phyloP scores from a whole-genome alignment of 2,113 vertebrate species.

The Spea multiplicata region DNA sequence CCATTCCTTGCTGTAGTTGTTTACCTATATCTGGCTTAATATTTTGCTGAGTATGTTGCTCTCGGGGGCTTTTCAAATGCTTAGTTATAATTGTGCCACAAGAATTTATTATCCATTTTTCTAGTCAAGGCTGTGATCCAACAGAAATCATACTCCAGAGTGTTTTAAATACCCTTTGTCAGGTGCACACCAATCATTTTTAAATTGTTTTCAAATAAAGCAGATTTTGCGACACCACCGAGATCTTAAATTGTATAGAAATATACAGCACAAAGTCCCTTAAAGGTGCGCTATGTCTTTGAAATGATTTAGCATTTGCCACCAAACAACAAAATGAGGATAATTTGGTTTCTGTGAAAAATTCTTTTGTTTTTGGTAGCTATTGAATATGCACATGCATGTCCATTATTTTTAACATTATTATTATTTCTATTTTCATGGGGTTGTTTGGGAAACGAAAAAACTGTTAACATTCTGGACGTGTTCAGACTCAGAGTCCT shows the following conservation, averaged over 20 bases:
- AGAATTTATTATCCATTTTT: conserved; percentile 30
- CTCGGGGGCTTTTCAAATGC: conserved; percentile 22
- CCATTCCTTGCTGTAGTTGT: background rate
- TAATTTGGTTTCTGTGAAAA: too few species aligned
- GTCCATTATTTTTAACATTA: too few species aligned
- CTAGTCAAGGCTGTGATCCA: conserved; percentile 22
- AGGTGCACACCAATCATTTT: conserved; percentile 21
- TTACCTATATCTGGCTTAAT: background rate
- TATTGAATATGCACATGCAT: too few species aligned
- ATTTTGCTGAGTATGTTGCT: conserved; percentile 10
- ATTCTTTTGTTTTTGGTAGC: too few species aligned
- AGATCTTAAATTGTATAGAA: conserved; percentile 7
- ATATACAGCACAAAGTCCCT: conserved; percentile 5
- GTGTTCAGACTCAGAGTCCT: too few species aligned
- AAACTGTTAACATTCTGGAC: too few species aligned
- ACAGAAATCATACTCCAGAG: conserved; percentile 16
- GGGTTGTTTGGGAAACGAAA: too few species aligned
- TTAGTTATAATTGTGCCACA: conserved; percentile 23
- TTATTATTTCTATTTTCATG: too few species aligned
- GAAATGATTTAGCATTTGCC: too few species aligned
- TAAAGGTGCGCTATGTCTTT: conserved; percentile 25
- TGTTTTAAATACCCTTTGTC: conserved; percentile 28
- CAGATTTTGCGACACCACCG: conserved; percentile 11
- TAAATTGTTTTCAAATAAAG: conserved; percentile 33
- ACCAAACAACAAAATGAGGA: too few species aligned